A percentile compares a stretch with the other conserved stretches of the same genome.
These are phyloP conservation scores for Tachina fera DNA, from an alignment of 2,888 invertebrate genomes.

Conservation along the genomic window DNA sequence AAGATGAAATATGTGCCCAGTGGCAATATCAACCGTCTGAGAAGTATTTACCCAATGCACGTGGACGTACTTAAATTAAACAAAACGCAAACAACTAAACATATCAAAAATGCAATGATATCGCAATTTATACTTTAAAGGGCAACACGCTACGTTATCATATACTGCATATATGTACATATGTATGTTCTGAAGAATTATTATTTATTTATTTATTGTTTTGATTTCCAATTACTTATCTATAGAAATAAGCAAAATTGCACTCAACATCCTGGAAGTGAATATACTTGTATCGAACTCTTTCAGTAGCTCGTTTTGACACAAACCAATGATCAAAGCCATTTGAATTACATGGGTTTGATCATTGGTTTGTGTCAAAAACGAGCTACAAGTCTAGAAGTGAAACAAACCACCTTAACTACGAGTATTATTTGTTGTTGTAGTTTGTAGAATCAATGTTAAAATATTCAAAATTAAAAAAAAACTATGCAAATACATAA, in stretches of 20 bases:
- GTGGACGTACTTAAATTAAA: conserved; percentile 75
- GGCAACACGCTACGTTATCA: not conserved
- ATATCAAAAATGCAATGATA: conserved; percentile 5
- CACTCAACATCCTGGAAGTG: conserved; percentile 11
- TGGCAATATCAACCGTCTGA: conserved; percentile 87
- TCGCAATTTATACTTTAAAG: not conserved
- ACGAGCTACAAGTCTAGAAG: no score
- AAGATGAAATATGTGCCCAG: conserved; percentile 85
- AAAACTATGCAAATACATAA: not conserved
- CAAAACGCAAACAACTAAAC: not conserved
- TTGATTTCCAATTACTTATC: no score
- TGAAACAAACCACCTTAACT: conserved; percentile 46
- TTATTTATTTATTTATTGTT: no score
- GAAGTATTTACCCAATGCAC: conserved; percentile 85
- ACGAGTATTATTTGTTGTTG: not conserved
- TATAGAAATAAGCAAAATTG: no score
- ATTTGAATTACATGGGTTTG: no score
- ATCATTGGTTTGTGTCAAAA: no score
- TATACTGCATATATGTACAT: not conserved
- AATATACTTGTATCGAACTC: no score
- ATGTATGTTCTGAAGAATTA: not conserved
- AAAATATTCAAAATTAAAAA: conserved; percentile 3
- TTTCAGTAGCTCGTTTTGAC: no score
- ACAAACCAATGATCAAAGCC: no score
- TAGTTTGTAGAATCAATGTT: conserved; percentile 33